Base-by-base conservation (phyloP, 2,113 vertebrate genomes). In the Ivindomyrus marchei region DNA sequence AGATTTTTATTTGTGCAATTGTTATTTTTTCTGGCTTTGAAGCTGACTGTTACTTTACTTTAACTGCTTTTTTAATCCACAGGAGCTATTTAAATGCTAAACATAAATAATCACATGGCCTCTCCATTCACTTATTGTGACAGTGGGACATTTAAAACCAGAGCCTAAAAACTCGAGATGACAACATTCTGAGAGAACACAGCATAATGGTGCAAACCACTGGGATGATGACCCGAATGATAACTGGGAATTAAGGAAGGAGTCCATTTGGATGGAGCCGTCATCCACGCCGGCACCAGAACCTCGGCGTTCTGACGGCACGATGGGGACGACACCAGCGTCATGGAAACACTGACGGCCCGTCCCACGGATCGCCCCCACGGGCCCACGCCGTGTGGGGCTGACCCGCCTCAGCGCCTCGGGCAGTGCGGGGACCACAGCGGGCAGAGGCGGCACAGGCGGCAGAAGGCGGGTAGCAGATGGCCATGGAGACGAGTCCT, bases 401-500 rank as follows among this genome's bases (percentile, higher is more conserved):
- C 84, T 8, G 45, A 50, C 74, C 84, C 45, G 47, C 84, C 84
- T 86, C 19, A 27, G 21, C 84, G 45, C 17, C 47, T 21, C 13
- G 47, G 47, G 21, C 84, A 19, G 84, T 6, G 47, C 10, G 46
- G 45, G 84, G 47, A 27, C 84, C 84, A n/a, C 45, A n/a, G 24
- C 84, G 21, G 24, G 45, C 84, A 49, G 84, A 85, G 45, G 45
- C 84, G 9, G 80, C 21, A 39, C 45, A 46, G 45, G 80, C 45
- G 21, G 84, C 84, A 49, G 47, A 86, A 50, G 74, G 74, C 62
- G 62, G 83, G 46, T 50, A 49, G 84, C 84, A 86, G 84, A 86
- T 86, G 84, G 84, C 45, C 24, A 4, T 13, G 6, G 84, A 47
- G 47, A 86, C 47, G 3, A 49, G 24, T 86, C 47, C 84, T 27